phyloP scores from a whole-genome alignment of 2,113 vertebrate species.

The Ursus arctos region DNA sequence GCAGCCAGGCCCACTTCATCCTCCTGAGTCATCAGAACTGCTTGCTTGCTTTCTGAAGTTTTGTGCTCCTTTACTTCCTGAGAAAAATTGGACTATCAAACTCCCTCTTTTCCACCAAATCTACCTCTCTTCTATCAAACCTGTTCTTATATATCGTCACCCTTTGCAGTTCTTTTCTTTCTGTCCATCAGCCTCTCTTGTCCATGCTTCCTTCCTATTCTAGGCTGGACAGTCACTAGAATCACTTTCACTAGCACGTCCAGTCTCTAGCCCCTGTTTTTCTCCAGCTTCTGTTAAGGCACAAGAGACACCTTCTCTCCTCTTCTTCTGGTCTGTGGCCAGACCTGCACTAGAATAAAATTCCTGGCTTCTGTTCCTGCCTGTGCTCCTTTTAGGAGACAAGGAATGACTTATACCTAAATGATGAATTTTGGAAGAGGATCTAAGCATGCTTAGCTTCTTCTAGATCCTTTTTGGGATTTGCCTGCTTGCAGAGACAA shows the following conservation, averaged over 20 bases:
- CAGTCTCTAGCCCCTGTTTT: neutral
- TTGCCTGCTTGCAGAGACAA: neutral
- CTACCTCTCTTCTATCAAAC: neutral
- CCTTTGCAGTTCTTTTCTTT: neutral
- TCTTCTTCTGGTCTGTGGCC: neutral
- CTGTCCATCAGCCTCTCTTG: neutral
- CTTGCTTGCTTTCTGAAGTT: neutral
- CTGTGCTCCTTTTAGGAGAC: neutral
- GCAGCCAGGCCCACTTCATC: neutral
- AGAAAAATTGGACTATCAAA: neutral
- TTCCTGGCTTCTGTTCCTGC: neutral
- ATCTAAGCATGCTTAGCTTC: neutral
- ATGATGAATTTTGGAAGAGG: neutral
- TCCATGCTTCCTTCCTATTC: neutral
- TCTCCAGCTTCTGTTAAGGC: neutral
- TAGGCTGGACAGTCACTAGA: neutral
- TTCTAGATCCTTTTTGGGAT: neutral
- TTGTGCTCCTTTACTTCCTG: neutral
- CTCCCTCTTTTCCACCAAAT: neutral
- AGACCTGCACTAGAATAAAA: neutral
- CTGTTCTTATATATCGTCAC: neutral
- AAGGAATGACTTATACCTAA: neutral
- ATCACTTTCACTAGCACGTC: neutral
- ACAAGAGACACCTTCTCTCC: neutral
- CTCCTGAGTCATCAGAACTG: neutral